These are phyloP conservation scores for Ophioninae sp. DNA, from an alignment of 2,888 invertebrate species.

Conservation along the genomic window DNA sequence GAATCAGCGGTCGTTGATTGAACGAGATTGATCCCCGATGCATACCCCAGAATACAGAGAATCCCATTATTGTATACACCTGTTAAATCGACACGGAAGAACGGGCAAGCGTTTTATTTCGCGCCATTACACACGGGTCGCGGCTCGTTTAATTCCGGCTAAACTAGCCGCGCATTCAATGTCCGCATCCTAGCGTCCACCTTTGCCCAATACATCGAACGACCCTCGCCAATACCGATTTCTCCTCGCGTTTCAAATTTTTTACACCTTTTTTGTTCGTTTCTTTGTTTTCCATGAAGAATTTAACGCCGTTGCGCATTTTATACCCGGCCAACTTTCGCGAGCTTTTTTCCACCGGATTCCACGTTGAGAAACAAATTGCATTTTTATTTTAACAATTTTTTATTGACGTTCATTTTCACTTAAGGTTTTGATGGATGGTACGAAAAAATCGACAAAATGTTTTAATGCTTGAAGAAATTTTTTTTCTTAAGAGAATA, in stretches of 20 bases:
- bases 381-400: too few relatives aligned
- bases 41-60: constrained; percentile 15
- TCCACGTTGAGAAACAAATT: too few relatives aligned
- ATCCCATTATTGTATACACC: constrained; percentile 32
- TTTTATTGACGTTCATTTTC: too few relatives aligned
- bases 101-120: constrained; percentile 54
- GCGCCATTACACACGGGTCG: constrained; percentile 47
- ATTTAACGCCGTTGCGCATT: constrained; percentile 32
- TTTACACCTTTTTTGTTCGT: neutral
- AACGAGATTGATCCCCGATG: constrained; percentile 44
- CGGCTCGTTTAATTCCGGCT: constrained; percentile 56
- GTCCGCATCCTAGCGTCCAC: constrained; percentile 33
- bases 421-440: too few relatives aligned
- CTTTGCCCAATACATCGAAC: constrained; percentile 38
- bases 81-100: constrained; percentile 48
- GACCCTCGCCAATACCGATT: constrained; percentile 40
- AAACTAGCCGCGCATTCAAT: constrained; percentile 39
- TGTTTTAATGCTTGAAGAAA: too few relatives aligned
- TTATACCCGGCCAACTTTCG: neutral
- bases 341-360: too few relatives aligned
- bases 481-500: too few relatives aligned
- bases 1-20: constrained; percentile 36
- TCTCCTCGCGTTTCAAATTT: constrained; percentile 28
- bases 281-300: neutral
- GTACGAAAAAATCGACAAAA: too few relatives aligned